Evolutionary conservation across 2,797 vertebrate species (phyloP).

Genomic region (Rhinichthys osculus): DNA sequence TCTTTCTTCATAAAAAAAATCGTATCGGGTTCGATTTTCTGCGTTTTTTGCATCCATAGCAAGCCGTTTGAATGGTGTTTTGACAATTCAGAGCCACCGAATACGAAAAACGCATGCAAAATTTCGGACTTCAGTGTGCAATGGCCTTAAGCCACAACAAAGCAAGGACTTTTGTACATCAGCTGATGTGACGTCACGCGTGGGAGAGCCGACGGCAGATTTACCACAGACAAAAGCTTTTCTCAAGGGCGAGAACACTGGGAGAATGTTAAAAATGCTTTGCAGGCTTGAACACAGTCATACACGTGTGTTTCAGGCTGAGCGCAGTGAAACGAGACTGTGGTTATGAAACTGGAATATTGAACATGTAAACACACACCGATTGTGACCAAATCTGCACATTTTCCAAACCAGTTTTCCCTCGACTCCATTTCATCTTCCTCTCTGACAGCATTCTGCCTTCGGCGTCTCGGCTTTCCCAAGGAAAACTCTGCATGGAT

Average conservation of each 20-base stretch:
- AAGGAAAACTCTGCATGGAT: slow-evolving; percentile 72
- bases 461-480: slow-evolving; percentile 65
- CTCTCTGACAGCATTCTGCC: slow-evolving; percentile 69
- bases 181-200: background rate
- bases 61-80: no score
- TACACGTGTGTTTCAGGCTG: background rate
- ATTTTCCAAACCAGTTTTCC: background rate
- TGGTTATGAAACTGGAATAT: background rate
- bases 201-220: background rate
- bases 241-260: background rate
- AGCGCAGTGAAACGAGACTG: background rate
- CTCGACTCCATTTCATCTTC: slow-evolving; percentile 56
- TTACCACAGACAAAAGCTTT: background rate
- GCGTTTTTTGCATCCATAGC: no score
- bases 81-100: no score
- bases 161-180: background rate
- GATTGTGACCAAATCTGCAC: background rate
- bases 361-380: slow-evolving; percentile 23
- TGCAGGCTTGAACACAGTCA: background rate
- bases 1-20: no score
- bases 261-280: background rate
- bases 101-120: no score
- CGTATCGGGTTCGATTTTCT: no score
- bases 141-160: background rate
- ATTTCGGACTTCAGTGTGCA: no score